Evolutionary conservation across 2,797 vertebrate genomes (phyloP).

Genomic region (Schizothorax lantsangensis): DNA sequence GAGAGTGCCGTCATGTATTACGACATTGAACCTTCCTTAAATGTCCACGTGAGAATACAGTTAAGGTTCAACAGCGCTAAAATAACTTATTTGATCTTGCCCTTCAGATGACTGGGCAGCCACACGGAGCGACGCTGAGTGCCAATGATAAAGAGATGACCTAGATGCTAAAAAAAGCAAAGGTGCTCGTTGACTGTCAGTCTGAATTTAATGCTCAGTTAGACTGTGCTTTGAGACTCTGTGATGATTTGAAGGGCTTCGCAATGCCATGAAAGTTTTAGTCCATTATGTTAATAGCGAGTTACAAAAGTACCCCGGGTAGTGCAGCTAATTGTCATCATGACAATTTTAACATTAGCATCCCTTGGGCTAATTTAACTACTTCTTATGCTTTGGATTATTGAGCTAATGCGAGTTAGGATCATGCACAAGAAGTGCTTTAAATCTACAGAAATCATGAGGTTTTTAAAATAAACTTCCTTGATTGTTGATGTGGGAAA

Average conservation of each 20-base stretch:
- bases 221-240: slow-evolving; percentile 38
- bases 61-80: slow-evolving; percentile 12
- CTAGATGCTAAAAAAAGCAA: slow-evolving; percentile 61
- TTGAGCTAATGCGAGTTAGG: slow-evolving; percentile 61
- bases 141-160: slow-evolving; percentile 53
- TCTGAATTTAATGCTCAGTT: slow-evolving; percentile 60
- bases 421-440: slow-evolving; percentile 33
- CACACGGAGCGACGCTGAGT: slow-evolving; percentile 32
- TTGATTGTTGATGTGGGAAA: slow-evolving; percentile 36
- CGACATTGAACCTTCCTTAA: not conserved
- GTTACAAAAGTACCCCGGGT: slow-evolving; percentile 53
- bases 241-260: slow-evolving; percentile 57
- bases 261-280: slow-evolving; percentile 41
- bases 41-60: not conserved
- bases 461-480: slow-evolving; percentile 7
- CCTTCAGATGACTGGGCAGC: slow-evolving; percentile 57
- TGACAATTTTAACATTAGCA: slow-evolving; percentile 60
- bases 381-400: slow-evolving; percentile 63
- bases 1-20: not conserved
- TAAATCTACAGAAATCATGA: slow-evolving; percentile 29
- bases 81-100: slow-evolving; percentile 28
- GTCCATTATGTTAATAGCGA: slow-evolving; percentile 58
- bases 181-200: slow-evolving; percentile 60
- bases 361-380: slow-evolving; percentile 61
- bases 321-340: slow-evolving; percentile 65